Evolutionary conservation across 1,140 invertebrate species (phyloP), one percentile per base, ranked within the genome.

Genomic region (Aleiodes sp.): DNA sequence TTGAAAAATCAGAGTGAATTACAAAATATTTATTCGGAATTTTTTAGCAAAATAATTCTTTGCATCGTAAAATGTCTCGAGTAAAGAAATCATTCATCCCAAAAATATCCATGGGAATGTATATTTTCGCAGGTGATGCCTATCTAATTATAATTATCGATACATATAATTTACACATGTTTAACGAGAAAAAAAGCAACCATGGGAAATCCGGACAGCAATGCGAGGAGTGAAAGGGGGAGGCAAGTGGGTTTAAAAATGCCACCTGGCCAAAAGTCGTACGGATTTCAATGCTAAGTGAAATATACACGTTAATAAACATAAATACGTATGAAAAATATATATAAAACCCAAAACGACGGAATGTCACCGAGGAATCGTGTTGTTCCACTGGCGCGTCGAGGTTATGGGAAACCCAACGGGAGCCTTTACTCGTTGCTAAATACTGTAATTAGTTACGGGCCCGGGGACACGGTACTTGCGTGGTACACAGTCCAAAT

Each of bases 401-500:
- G 62, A 64, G 62, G 62, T 64, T 64, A 64, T 64, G 62, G 62
- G 62, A 64, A n/a, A 64, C 62, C 62, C 37, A 46, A 21, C 28
- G 24, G 37, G 19, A 26, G 35, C 41, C 14, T 29, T 12, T 39
- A 37, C 8, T 39, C 35, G 14, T 37, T 63, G 35, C 41, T 43
- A 52, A 52, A 64, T 64, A 64, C 62, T 39, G 37, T 64, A 64
- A 64, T 64, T 64, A 41, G 24, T 43, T 19, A 28, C 21, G 31
- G 28, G 28, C 16, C 37, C 39, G 62, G 62, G 62, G 62, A 64
- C 62, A 64, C 39, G 62, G 62, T 52, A 64, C 31, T 43, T 64
- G 62, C 62, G 62, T 41, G 62, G 41, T 64, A 24, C 62, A 43
- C 26, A 64, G 10, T n/a, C 41, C 26, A 64, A 60, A 60, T 60